These are phyloP conservation scores for Phylloscopus trochilus DNA, from an alignment of 2,113 vertebrate genomes.

Conservation along the genomic window DNA sequence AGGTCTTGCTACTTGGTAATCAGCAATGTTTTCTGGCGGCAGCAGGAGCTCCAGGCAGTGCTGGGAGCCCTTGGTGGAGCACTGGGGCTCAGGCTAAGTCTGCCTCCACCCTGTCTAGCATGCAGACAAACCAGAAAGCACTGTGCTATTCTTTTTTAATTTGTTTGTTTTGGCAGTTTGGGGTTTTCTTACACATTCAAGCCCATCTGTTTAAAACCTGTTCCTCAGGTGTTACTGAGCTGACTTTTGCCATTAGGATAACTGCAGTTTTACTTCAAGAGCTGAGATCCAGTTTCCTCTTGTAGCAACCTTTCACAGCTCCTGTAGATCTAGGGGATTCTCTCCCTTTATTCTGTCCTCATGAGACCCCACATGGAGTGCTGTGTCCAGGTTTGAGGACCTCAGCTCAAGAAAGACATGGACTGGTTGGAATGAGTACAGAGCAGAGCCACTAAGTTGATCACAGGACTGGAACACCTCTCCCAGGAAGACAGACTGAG, in stretches of 20 bases:
- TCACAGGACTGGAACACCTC: background rate
- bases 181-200: background rate
- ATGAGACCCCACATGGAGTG: background rate
- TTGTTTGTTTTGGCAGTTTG: background rate
- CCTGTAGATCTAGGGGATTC: background rate
- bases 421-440: background rate
- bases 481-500: background rate
- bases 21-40: background rate
- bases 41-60: background rate
- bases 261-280: background rate
- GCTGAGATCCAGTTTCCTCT: background rate
- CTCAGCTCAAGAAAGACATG: background rate
- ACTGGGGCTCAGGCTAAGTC: background rate
- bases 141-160: background rate
- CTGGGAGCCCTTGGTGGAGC: background rate
- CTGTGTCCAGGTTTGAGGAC: background rate
- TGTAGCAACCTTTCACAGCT: background rate
- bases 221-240: background rate
- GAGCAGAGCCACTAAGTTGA: background rate
- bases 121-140: background rate
- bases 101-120: background rate
- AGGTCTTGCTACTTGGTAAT: slow-evolving; percentile 11
- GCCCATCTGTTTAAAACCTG: background rate
- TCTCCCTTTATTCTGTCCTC: background rate
- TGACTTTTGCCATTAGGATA: background rate